Evolutionary conservation across 2,113 vertebrate species (phyloP), one percentile per base, ranked within the genome.

Genomic region (Micronisus gabar): DNA sequence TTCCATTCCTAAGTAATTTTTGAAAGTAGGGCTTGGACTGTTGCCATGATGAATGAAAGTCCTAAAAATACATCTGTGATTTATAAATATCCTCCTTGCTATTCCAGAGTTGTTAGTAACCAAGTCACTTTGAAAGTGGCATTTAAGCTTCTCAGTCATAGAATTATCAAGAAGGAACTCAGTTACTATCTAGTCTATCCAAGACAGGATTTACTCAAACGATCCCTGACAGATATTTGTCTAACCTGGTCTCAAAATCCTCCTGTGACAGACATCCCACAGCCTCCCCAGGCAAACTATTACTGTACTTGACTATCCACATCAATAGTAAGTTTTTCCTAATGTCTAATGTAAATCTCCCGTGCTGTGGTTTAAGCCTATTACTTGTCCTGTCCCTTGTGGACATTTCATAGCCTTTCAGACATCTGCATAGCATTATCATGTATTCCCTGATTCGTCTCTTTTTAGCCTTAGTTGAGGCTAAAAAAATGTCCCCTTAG

Each of bases 311-410:
- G 78, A 80, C 81, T 90, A 73, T 91, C 84, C 50, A 70, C 45
- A 41, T 86, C 70, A 85, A 73, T 55, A 86, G 40, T 76, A 43
- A 80, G 45, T 88, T 97, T 95, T 91, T 96, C 84, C 70, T 85
- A 75, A 82, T 76, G 74, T 93, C 62, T 95, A 76, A 94, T 83
- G 81, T 83, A 91, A 96, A 93, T 95, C 93, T 93, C 50, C 56
- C 0, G 0, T 95, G 90, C 48, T 80, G 67, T 76, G 85, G 45
- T 88, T 94, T 96, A 96, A 97, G 74, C 81, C 81, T 90, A 66
- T 96, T 96, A 94, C 62, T 87, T 93, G 70, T 87, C 36, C 84
- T 93, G 66, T 96, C 92, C 95, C 96, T 94, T 76, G 81, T 94
- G 95, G 91, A 93, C 66, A 73, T 93, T 96, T 95, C 81, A 38